Conservation (phyloP, 1,140 invertebrate species). For the Cherax destructor region DNA sequence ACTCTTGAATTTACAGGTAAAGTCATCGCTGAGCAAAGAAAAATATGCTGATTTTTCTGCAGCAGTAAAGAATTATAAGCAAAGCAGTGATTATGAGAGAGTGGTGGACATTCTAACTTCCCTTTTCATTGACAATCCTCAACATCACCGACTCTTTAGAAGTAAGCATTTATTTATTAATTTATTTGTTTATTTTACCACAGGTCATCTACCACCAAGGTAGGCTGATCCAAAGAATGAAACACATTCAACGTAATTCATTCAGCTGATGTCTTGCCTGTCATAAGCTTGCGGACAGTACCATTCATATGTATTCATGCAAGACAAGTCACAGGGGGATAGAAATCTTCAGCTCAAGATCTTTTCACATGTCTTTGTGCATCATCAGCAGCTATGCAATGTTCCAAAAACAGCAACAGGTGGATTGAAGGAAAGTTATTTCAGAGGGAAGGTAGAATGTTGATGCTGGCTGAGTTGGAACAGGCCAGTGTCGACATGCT, state of each 20-base stretch:
- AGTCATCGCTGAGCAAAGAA: slow-evolving; percentile 29
- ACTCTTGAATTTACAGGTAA: slow-evolving; percentile 53
- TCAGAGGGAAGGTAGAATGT: no score
- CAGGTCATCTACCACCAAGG: no score
- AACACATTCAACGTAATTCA: not conserved
- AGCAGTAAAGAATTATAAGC: slow-evolving; percentile 60
- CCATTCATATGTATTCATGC: not conserved
- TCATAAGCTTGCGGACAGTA: not conserved
- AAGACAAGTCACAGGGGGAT: not conserved
- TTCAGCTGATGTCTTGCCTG: no score
- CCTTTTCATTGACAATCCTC: slow-evolving; percentile 23
- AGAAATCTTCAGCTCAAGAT: no score
- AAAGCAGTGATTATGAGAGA: slow-evolving; percentile 35
- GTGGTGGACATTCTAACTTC: slow-evolving; percentile 24
- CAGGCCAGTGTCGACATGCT: no score
- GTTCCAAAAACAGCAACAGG: no score
- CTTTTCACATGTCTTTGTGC: no score
- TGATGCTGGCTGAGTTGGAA: no score
- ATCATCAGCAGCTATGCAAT: no score
- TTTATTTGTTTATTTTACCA: not conserved
- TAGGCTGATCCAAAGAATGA: no score
- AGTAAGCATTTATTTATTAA: slow-evolving; percentile 37
- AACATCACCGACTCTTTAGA: slow-evolving; percentile 55
- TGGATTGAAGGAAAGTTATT: no score
- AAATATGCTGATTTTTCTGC: slow-evolving; percentile 56